These are phyloP conservation scores for Drosophila azteca DNA, from an alignment of 1,140 invertebrate species.

Conservation along the genomic window DNA sequence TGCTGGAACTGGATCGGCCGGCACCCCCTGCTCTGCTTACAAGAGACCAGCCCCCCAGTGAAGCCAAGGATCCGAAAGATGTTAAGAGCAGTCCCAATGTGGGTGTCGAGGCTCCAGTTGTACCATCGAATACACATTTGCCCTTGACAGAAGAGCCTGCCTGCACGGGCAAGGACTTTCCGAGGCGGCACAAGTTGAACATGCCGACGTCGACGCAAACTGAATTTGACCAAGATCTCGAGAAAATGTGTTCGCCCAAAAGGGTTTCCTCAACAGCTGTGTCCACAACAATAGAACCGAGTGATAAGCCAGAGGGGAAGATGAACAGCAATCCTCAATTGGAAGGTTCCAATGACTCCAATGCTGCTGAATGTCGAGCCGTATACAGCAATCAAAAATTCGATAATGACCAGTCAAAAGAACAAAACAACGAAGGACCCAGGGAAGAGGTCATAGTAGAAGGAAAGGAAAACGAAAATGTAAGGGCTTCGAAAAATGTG, in stretches of 20 bases:
- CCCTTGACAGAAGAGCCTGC: neutral
- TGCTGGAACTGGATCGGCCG: neutral
- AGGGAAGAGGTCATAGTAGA: too few relatives aligned
- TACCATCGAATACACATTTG: neutral
- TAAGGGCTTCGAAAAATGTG: neutral
- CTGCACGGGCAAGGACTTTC: neutral
- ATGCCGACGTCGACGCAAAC: neutral
- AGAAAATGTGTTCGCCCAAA: conserved; percentile 6
- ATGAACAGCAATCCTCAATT: neutral
- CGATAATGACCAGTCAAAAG: neutral
- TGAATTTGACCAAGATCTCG: neutral
- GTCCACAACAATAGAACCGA: neutral
- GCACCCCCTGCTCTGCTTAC: neutral
- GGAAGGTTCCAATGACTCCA: neutral
- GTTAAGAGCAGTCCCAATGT: conserved; percentile 39
- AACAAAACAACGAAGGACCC: neutral
- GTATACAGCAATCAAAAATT: neutral
- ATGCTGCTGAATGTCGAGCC: conserved; percentile 1
- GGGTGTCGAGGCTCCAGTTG: conserved; percentile 49
- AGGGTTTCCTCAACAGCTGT: conserved; percentile 4
- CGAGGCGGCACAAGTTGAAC: conserved; percentile 37
- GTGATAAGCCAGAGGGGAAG: neutral
- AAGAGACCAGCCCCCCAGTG: conserved; percentile 20
- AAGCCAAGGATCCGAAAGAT: neutral
- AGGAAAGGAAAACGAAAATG: neutral